Conservation (phyloP, 2,113 vertebrate genomes). For the Manacus vitellinus region DNA sequence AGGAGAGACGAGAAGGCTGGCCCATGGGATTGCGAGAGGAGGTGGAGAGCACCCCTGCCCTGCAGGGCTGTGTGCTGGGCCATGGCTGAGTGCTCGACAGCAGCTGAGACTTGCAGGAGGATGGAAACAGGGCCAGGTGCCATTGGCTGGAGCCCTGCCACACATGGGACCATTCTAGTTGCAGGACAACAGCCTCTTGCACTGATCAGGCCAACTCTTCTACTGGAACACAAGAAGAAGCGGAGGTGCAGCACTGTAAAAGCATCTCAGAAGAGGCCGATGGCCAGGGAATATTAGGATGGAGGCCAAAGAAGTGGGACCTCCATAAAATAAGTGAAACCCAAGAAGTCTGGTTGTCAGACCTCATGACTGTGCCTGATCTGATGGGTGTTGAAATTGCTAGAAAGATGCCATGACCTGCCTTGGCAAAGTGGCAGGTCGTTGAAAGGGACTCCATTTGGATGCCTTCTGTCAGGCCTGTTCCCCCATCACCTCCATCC, state of each 20-base stretch:
- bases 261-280: not conserved
- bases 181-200: not conserved
- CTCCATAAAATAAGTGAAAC: not conserved
- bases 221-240: not conserved
- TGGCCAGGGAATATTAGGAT: not conserved
- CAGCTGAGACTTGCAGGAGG: not conserved
- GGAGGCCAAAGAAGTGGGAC: not conserved
- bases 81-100: accelerated
- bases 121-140: not conserved
- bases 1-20: not conserved
- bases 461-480: not conserved
- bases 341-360: not conserved
- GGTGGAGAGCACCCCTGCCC: not conserved
- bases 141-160: not conserved
- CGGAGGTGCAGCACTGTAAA: not conserved
- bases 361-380: not conserved
- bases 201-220: accelerated
- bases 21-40: not conserved
- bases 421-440: not conserved
- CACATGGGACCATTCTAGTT: not conserved
- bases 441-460: not conserved
- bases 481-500: not conserved
- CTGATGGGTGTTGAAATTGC: not conserved
- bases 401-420: not conserved
- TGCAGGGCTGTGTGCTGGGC: not conserved